Conservation (phyloP, 2,888 invertebrate genomes). For the Cryptophagus acutangulus region DNA sequence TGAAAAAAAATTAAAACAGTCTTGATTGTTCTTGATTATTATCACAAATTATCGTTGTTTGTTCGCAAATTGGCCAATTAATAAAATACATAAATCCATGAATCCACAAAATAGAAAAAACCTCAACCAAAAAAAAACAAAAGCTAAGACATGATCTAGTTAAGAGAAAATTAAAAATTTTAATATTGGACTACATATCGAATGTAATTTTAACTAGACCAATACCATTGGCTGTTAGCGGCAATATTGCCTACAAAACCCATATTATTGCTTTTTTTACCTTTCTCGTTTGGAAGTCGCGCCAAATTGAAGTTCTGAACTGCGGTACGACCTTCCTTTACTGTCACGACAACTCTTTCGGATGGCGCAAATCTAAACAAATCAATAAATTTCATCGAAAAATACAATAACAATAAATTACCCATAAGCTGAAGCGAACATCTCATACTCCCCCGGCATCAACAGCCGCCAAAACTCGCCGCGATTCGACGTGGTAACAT, state of each 20-base stretch:
- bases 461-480: slow-evolving; percentile 96
- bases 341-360: slow-evolving; percentile 41
- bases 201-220: slow-evolving; percentile 27
- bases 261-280: slow-evolving; percentile 29
- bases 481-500: slow-evolving; percentile 67
- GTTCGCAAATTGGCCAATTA: too few species aligned
- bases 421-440: slow-evolving; percentile 71
- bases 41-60: too few species aligned
- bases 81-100: too few species aligned
- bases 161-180: too few species aligned
- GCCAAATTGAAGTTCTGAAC: slow-evolving; percentile 49
- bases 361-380: slow-evolving; percentile 53
- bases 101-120: too few species aligned
- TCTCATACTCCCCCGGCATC: slow-evolving; percentile 77
- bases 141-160: too few species aligned
- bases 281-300: slow-evolving; percentile 31
- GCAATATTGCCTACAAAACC: slow-evolving; percentile 19
- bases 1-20: slow-evolving; percentile 5
- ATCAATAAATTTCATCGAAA: neutral
- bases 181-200: too few species aligned
- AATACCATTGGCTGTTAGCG: slow-evolving; percentile 28
- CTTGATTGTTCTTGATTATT: too few species aligned
- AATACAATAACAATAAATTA: slow-evolving; percentile 43
- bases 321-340: slow-evolving; percentile 43
- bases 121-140: too few species aligned